A percentile compares a stretch with the other conserved stretches of the same genome.
These are phyloP conservation scores for Torymus texanus DNA, from an alignment of 2,888 invertebrate species.

Conservation along the genomic window DNA sequence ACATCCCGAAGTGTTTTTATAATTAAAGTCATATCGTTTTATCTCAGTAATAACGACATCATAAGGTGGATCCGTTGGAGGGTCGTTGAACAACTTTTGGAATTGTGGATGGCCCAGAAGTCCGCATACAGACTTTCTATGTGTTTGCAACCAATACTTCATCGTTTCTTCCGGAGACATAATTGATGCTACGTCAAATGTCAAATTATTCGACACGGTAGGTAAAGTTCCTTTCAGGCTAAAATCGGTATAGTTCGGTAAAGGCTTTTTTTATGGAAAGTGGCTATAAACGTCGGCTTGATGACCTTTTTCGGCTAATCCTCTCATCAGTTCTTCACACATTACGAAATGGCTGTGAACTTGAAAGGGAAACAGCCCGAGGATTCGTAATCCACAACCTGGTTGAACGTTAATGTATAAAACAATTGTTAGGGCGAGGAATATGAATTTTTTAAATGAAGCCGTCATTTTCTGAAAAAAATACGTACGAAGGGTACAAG, in stretches of 20 bases:
- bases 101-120: slow-evolving; percentile 55
- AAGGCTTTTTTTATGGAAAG: slow-evolving; percentile 63
- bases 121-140: background rate
- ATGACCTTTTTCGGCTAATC: slow-evolving; percentile 75
- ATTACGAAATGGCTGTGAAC: slow-evolving; percentile 77
- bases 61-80: slow-evolving; percentile 20
- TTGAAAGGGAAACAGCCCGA: slow-evolving; percentile 75
- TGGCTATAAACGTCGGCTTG: slow-evolving; percentile 73
- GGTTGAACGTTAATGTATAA: too few relatives aligned
- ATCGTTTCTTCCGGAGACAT: too few relatives aligned
- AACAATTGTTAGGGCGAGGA: too few relatives aligned
- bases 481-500: too few relatives aligned
- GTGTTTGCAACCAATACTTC: too few relatives aligned
- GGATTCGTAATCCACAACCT: slow-evolving; percentile 65
- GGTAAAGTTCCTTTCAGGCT: slow-evolving; percentile 54
- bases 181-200: too few relatives aligned
- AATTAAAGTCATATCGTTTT: too few relatives aligned
- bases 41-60: too few relatives aligned
- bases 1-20: too few relatives aligned
- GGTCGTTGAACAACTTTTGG: slow-evolving; percentile 57
- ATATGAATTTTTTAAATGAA: too few relatives aligned
- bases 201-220: too few relatives aligned
- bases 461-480: too few relatives aligned
- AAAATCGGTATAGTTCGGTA: slow-evolving; percentile 66
- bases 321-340: slow-evolving; percentile 73